Evolutionary conservation across 1,140 invertebrate genomes (phyloP), one percentile per base, ranked within the genome.

Genomic region (Chymomyza costata): DNA sequence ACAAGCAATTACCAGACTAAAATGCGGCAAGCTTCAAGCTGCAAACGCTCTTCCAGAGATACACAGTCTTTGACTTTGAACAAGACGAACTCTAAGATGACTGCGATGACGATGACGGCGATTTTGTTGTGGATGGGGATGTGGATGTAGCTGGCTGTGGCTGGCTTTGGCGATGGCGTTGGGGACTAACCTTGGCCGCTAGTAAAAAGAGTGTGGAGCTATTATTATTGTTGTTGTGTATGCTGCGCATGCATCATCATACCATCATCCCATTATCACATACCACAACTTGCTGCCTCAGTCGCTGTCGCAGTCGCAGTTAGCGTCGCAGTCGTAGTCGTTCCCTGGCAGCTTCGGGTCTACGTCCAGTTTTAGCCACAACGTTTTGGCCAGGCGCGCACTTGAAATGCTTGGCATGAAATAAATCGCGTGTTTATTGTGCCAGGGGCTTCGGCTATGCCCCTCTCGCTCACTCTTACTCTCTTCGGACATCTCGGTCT

Each of bases 341-440:
- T n/a, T n/a, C n/a, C n/a, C n/a, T n/a, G n/a, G n/a, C n/a, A n/a
- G n/a, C n/a, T n/a, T n/a, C 21, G 3, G 21, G 21, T 25, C 21
- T 25, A 25, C 8, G 21, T 25, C 21, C 21, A 3, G 21, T 8
- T 25, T 8, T 25, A 8, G 21, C 8, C 21, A 3, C 6, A 34
- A 13, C 32, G 32, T 3, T 34, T 13, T 34, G 8, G 13, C 2
- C 11, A 3, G 3, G 32, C 3, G 32, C 32, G 63, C 63, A 80
- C 73, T 80, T 80, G 73, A 73, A 38, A 80, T 80, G 73, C 73
- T 65, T 50, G 74, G 73, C 73, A 78, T 80, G 73, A 80, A 80
- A 80, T 80, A 80, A 80, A 80, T 80, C 73, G 73, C 73, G 73
- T 80, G 73, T 80, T 80, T 80, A 80, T 80, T 80, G 73, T 80